Evolutionary conservation across 2,113 vertebrate genomes (phyloP).

Genomic region (Parus major): DNA sequence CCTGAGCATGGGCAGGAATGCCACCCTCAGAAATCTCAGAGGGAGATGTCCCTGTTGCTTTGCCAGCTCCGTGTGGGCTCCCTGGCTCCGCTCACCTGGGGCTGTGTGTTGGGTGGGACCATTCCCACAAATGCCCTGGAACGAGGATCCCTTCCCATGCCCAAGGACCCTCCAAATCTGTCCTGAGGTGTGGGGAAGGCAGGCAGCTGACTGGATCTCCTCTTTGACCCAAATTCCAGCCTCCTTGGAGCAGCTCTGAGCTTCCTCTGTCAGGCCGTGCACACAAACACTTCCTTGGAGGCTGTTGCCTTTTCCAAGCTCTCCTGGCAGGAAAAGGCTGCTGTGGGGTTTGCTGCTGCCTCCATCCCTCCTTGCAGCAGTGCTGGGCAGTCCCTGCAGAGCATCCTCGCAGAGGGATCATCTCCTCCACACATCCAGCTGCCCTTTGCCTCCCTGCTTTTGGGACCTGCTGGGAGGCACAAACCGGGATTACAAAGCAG

Average conservation of each 20-base stretch:
- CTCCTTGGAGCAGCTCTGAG: neutral
- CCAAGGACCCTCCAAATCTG: neutral
- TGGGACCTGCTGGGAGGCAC: neutral
- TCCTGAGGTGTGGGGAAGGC: neutral
- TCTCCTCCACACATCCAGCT: neutral
- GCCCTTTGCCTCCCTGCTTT: neutral
- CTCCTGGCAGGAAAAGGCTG: neutral
- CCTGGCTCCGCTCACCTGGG: rapidly evolving
- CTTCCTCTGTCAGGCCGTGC: rapidly evolving
- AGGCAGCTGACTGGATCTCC: rapidly evolving
- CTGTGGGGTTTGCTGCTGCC: neutral
- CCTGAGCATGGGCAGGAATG: neutral
- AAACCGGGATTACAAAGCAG: neutral
- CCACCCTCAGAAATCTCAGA: rapidly evolving
- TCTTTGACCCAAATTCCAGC: neutral
- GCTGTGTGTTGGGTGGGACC: rapidly evolving
- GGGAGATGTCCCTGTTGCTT: rapidly evolving
- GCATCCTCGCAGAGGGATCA: neutral
- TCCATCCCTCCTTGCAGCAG: neutral
- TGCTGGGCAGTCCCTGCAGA: neutral
- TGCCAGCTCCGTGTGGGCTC: neutral
- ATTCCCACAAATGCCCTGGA: neutral
- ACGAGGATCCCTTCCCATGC: rapidly evolving
- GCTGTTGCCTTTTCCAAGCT: neutral
- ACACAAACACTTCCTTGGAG: neutral